These are phyloP conservation scores for Strigops habroptila DNA, from an alignment of 2,113 vertebrate species.

Conservation along the genomic window DNA sequence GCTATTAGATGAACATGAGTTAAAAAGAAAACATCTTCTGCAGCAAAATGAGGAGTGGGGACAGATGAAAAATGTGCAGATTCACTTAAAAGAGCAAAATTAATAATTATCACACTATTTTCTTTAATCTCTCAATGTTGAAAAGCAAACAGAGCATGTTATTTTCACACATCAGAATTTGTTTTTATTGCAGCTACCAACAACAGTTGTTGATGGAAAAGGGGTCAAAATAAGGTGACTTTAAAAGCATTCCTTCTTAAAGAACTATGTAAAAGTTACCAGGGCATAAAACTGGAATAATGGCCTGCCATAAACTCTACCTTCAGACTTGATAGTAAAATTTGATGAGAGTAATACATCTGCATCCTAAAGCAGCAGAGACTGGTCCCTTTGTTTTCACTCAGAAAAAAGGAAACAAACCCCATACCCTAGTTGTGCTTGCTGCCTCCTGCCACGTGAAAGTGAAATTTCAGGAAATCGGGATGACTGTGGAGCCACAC, in stretches of 20 bases:
- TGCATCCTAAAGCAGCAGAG: background rate
- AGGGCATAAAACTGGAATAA: background rate
- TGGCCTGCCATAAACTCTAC: background rate
- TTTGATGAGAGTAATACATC: background rate
- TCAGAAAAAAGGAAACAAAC: background rate
- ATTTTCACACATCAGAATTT: constrained; percentile 67
- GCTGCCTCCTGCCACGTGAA: background rate
- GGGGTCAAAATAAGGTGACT: constrained; percentile 44
- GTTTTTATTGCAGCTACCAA: constrained; percentile 53
- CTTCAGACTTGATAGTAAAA: constrained; percentile 23
- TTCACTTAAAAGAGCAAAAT: constrained; percentile 61
- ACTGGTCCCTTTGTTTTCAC: background rate
- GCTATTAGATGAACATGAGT: background rate
- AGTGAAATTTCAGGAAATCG: background rate
- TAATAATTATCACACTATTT: constrained; percentile 56
- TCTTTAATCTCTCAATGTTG: constrained; percentile 56
- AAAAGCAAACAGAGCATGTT: constrained; percentile 62
- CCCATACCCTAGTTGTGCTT: background rate
- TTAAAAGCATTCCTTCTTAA: constrained; percentile 17
- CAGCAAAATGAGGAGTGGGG: background rate
- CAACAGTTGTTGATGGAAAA: constrained; percentile 55
- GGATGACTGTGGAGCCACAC: background rate
- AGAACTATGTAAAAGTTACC: constrained; percentile 7
- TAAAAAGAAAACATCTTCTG: background rate
- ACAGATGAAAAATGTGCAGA: constrained; percentile 31